A percentile compares a stretch with the other conserved stretches of the same genome.
These are phyloP conservation scores for Camponotus pennsylvanicus DNA, from an alignment of 1,140 invertebrate genomes.

Conservation along the genomic window DNA sequence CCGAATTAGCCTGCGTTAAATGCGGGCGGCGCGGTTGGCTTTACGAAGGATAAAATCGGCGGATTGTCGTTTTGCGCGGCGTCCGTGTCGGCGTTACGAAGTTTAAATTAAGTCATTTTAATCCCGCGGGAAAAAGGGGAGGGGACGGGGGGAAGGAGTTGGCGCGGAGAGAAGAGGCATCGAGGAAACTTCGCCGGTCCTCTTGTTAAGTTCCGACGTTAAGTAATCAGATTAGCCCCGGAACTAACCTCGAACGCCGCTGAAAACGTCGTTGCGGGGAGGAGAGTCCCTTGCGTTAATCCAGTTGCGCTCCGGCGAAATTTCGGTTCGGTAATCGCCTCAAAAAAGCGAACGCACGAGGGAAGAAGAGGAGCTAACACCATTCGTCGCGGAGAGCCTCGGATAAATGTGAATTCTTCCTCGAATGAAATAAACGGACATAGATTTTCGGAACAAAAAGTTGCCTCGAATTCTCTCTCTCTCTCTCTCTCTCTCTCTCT, in stretches of 20 bases:
- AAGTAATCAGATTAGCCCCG: constrained; percentile 73
- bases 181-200: constrained; percentile 58
- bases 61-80: constrained; percentile 62
- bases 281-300: constrained; percentile 64
- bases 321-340: constrained; percentile 57
- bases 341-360: constrained; percentile 16
- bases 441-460: neutral
- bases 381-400: neutral
- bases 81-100: constrained; percentile 57
- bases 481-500: too few species aligned
- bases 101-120: constrained; percentile 76
- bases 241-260: constrained; percentile 69
- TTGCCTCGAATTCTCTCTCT: neutral
- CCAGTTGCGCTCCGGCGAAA: constrained; percentile 55
- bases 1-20: constrained; percentile 64
- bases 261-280: constrained; percentile 61
- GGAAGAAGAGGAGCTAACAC: too few species aligned
- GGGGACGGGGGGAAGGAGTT: neutral
- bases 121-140: constrained; percentile 50
- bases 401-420: neutral
- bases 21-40: constrained; percentile 61
- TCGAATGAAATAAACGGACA: neutral
- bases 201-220: constrained; percentile 71
- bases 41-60: constrained; percentile 65
- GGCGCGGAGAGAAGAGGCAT: neutral